Base-by-base conservation (phyloP, 2,888 invertebrate species). In the Osedax fenrisi region DNA sequence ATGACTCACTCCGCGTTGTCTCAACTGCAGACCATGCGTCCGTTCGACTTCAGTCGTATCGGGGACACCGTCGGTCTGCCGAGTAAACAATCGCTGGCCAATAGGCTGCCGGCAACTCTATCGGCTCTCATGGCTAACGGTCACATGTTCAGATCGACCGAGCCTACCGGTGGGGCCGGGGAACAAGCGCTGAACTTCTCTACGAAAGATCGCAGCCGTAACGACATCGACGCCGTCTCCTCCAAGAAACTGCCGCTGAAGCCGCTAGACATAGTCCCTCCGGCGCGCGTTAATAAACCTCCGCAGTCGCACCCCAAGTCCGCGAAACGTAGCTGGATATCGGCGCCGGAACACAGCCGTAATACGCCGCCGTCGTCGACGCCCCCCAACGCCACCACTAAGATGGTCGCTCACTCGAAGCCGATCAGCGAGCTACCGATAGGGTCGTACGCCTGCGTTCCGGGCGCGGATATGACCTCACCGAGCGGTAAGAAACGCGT, bases 21-120 rank as follows among this genome's bases (percentile, higher is more conserved):
- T 84, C 89, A 92, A 80, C 87, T 94, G 69, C 93, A 94, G 86
- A 94, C 90, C 81, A 94, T 95, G 94, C 94, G 94, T 82, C 68
- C 68, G 27, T 41, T 41, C 41, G 41, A 41, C 41, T 41, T 75
- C 27, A 77, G 76, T 62, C 76, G 69, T 2, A 73, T 22, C 22
- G 69, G 17, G 3, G 27, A 25, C 2, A 27, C 71, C 0, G 72
- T 13, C 13, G 74, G 75, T 41, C 76, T 75, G n/a, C 75, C 70
- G 59, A 72, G 75, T 23, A 23, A 21, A 2, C 10, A n/a, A 13
- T 56, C 74, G 24, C 24, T 66, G n/a, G 24, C 23, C 26, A 72
- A 41, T n/a, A 26, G 41, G 21, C 68, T 69, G 5, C 27, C 24
- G 3, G 41, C 73, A 1, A 27, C 75, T 24, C 61, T 75, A 13